phyloP scores from a whole-genome alignment of 2,888 invertebrate genomes.

The Lasiommata megera region DNA sequence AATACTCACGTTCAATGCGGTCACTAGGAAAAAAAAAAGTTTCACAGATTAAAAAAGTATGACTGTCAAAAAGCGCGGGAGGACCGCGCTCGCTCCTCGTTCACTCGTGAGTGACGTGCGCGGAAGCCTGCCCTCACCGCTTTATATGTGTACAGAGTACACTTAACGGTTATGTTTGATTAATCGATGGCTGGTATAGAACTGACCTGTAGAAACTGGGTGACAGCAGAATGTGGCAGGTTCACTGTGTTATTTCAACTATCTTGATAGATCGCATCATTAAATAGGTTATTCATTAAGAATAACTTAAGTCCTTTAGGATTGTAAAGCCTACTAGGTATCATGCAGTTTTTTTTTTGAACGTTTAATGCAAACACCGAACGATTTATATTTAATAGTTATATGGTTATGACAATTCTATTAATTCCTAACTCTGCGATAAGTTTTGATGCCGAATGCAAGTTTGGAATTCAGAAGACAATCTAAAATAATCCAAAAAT shows the following conservation, averaged over 20 bases:
- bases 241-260: no score
- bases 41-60: conserved; percentile 49
- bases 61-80: conserved; percentile 54
- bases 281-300: no score
- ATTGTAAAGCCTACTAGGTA: no score
- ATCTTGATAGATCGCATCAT: not conserved
- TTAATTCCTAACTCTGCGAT: no score
- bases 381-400: no score
- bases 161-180: conserved; percentile 75
- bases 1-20: conserved; percentile 56
- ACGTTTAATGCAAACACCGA: no score
- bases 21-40: conserved; percentile 38
- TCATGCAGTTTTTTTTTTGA: no score
- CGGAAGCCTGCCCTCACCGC: conserved; percentile 62
- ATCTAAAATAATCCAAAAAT: no score
- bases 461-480: no score
- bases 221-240: not conserved
- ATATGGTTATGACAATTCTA: no score
- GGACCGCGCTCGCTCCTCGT: conserved; percentile 58
- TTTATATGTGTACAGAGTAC: conserved; percentile 75
- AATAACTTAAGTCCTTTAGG: no score
- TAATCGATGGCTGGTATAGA: conserved; percentile 52
- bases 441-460: no score
- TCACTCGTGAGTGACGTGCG: conserved; percentile 70
- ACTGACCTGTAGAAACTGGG: conserved; percentile 31